These are phyloP conservation scores for Atta colombica DNA, from an alignment of 1,140 invertebrate species.

Conservation along the genomic window DNA sequence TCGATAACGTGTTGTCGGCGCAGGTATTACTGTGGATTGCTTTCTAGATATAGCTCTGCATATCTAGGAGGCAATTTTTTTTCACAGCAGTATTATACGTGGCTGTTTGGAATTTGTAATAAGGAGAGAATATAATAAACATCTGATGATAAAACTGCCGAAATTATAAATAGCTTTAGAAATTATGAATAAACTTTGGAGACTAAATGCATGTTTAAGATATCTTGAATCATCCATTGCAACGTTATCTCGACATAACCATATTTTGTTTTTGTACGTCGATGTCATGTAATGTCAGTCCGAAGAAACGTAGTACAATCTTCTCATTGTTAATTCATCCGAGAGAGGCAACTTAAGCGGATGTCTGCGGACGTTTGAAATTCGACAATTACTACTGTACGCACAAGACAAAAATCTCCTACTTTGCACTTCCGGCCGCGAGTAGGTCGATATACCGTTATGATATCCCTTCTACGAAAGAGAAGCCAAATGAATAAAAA, in stretches of 20 bases:
- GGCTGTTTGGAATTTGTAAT: background rate
- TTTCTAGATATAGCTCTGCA: conserved; percentile 17
- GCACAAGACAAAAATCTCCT: conserved; percentile 43
- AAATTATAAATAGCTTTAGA: conserved; percentile 1
- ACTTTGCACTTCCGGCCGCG: conserved; percentile 79
- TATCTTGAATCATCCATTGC: conserved; percentile 7
- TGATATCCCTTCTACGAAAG: conserved; percentile 75
- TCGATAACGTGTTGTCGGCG: conserved; percentile 50
- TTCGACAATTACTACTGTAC: conserved; percentile 40
- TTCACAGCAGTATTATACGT: background rate
- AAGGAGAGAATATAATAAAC: background rate
- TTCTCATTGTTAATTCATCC: conserved; percentile 39
- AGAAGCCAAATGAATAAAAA: conserved; percentile 70
- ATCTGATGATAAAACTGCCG: background rate
- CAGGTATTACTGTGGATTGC: conserved; percentile 36
- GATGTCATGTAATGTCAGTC: conserved; percentile 8
- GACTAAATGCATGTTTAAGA: background rate
- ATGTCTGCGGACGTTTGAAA: conserved; percentile 29
- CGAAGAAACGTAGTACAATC: conserved; percentile 15
- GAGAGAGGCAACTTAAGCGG: background rate
- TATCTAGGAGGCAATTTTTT: conserved; percentile 22
- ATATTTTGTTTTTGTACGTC: conserved; percentile 24
- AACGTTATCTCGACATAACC: background rate
- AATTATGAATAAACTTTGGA: background rate
- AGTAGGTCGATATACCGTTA: conserved; percentile 83